Conservation (phyloP, 1,140 invertebrate genomes). For the Apis cerana region DNA sequence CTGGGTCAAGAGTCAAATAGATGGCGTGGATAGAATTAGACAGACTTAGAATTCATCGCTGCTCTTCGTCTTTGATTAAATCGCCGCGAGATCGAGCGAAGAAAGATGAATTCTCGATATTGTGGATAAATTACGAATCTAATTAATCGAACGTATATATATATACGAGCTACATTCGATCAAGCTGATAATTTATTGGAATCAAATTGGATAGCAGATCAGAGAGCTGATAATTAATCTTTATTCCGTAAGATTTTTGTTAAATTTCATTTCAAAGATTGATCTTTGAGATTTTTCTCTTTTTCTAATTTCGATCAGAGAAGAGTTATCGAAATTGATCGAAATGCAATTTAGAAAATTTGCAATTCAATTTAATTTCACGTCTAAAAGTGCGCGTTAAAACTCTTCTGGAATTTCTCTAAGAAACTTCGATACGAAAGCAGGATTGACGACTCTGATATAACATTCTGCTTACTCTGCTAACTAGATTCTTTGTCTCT, state of each 20-base stretch:
- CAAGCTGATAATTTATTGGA: no score
- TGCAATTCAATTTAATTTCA: no score
- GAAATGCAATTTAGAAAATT: no score
- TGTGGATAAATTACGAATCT: background rate
- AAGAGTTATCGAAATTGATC: no score
- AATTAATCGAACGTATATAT: background rate
- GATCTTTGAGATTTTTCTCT: no score
- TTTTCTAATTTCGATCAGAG: no score
- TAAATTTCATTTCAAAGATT: background rate
- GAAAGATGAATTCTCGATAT: background rate
- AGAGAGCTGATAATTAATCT: background rate
- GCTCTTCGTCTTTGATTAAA: slow-evolving; percentile 18
- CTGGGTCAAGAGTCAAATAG: slow-evolving; percentile 48
- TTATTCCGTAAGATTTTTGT: background rate
- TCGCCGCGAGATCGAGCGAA: background rate
- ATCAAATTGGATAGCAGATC: no score
- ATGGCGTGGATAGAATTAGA: slow-evolving; percentile 29
- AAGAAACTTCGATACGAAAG: no score
- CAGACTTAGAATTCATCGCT: slow-evolving; percentile 24
- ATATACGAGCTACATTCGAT: no score
- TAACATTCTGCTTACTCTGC: no score
- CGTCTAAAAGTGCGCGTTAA: background rate
- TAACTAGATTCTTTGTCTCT: background rate
- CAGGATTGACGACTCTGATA: background rate
- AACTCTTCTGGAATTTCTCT: background rate